Conservation (phyloP, 1,140 invertebrate species). For the Zelostemma sp. region DNA sequence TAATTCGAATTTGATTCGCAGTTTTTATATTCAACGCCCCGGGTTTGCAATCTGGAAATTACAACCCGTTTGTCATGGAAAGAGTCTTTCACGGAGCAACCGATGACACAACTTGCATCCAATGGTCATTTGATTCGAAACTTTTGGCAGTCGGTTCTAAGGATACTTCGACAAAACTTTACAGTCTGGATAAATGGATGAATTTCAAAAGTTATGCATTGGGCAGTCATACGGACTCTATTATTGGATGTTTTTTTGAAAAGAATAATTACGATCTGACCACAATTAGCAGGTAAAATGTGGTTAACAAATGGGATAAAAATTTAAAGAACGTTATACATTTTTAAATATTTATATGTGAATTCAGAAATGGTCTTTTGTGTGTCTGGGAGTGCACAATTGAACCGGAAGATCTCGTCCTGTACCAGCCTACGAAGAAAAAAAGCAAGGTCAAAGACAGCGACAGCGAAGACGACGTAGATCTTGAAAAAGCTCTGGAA, state of each 20-base stretch:
- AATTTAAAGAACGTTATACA: slow-evolving; percentile 9
- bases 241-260: slow-evolving; percentile 92
- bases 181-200: slow-evolving; percentile 78
- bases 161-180: slow-evolving; percentile 87
- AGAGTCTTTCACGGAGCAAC: slow-evolving; percentile 83
- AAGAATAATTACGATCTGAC: slow-evolving; percentile 84
- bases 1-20: slow-evolving; percentile 57
- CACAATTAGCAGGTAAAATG: slow-evolving; percentile 77
- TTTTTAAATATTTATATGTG: slow-evolving; percentile 6
- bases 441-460: slow-evolving; percentile 66
- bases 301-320: not conserved
- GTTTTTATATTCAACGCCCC: slow-evolving; percentile 92
- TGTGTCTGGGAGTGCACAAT: slow-evolving; percentile 91
- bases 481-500: slow-evolving; percentile 62
- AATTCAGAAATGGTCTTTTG: slow-evolving; percentile 74
- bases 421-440: slow-evolving; percentile 66
- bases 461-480: slow-evolving; percentile 66
- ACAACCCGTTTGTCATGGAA: slow-evolving; percentile 90
- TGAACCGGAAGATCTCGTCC: slow-evolving; percentile 76
- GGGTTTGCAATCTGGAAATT: slow-evolving; percentile 82
- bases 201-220: slow-evolving; percentile 83
- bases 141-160: slow-evolving; percentile 88
- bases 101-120: slow-evolving; percentile 86
- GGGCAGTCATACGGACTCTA: slow-evolving; percentile 84
- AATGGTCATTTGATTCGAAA: slow-evolving; percentile 94